A percentile compares a stretch with the other conserved stretches of the same genome.
Conservation (phyloP, 2,797 vertebrate species). For the Danio tinwini region DNA sequence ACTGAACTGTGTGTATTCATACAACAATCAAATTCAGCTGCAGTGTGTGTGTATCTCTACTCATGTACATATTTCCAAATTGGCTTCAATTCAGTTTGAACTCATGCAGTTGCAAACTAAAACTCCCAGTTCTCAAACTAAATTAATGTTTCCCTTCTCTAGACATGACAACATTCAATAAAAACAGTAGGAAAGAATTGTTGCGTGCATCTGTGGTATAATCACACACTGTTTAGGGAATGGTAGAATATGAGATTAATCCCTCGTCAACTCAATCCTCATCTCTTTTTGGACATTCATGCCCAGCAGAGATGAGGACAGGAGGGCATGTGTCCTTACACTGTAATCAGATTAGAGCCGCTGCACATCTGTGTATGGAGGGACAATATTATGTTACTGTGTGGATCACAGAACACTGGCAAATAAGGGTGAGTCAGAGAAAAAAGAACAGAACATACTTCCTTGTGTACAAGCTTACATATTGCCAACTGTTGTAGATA, state of each 20-base stretch:
- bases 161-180: neutral
- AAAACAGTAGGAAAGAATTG: neutral
- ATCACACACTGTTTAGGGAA: constrained; percentile 15
- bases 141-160: neutral
- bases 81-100: neutral
- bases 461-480: neutral
- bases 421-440: constrained; percentile 1
- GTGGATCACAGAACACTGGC: constrained; percentile 2
- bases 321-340: constrained; percentile 43
- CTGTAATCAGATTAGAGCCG: constrained; percentile 44
- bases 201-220: neutral
- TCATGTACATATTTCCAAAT: neutral
- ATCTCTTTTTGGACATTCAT: constrained; percentile 10
- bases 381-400: constrained; percentile 10
- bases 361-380: constrained; percentile 49
- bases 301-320: constrained; percentile 33
- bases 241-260: constrained; percentile 18
- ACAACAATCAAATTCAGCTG: too few species aligned
- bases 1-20: too few species aligned
- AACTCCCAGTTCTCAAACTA: neutral
- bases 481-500: constrained; percentile 17
- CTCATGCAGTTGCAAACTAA: neutral
- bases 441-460: constrained; percentile 9
- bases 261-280: constrained; percentile 21
- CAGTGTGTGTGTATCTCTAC: too few species aligned